Evolutionary conservation across 2,797 vertebrate species (phyloP), one percentile per base, ranked within the genome.

Genomic region (Myioborus melanocephalus): DNA sequence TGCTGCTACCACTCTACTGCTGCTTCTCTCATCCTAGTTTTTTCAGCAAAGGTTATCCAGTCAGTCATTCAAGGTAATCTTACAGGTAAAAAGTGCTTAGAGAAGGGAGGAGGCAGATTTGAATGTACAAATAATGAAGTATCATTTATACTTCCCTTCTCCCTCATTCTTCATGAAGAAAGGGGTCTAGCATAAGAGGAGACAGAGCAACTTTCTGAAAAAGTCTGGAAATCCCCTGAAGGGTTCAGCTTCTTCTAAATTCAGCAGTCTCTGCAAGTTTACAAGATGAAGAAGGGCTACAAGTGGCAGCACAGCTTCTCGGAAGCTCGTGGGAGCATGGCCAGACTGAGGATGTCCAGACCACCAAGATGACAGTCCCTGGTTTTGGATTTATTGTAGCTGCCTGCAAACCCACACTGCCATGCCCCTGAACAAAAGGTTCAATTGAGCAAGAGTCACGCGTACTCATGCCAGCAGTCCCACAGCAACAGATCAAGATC

Each of bases 401-500:
- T 87, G 80, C 70, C 83, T 85, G 71, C 90, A 95, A 95, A 93
- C 78, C 92, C 94, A 95, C 94, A 83, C 56, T 77, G 82, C 87
- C 53, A 0, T 95, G 92, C 56, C 90, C 89, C 89, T 47, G 90
- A 97, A 97, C 93, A 95, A 96, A 95, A 97, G 95, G 93, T 89
- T 96, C 94, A 95, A 95, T 94, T 97, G 96, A 94, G 89, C 94
- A 96, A 94, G 87, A 95, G 94, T 93, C 95, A 95, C 49, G 43
- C 68, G 3, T 85, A 89, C 83, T 84, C 88, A 79, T 95, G 96
- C 93, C 96, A 96, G 90, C 90, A 95, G 91, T 44, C 90, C 94
- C 92, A 94, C 90, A 87, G 89, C 6, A 61, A 92, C 93, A 92
- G 95, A 95, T 95, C 90, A 96, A 94, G 93, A 97, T 96, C 90